Base-by-base conservation (phyloP, 2,113 vertebrate genomes). In the Pelecanus crispus region DNA sequence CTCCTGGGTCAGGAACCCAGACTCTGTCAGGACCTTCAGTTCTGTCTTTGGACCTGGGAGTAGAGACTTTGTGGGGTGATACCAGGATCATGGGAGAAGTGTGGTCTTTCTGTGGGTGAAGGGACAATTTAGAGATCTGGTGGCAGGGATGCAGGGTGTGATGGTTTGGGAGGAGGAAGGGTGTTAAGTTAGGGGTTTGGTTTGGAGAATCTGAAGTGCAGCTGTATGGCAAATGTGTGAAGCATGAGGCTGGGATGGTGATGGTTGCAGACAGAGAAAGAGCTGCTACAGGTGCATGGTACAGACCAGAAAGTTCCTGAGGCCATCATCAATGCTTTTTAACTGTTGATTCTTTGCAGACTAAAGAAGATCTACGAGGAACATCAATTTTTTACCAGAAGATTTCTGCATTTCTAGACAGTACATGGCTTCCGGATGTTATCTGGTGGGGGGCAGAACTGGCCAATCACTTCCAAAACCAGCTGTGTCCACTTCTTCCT, bases 391-490 rank as follows among this genome's bases (percentile, higher is more conserved):
- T 98, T 90, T 97, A 96, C 56, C 94, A 85, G 88, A 95, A 95
- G 25, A 75, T 96, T 47, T 94, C 89, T 88, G 95, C 62, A 16
- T 98, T 98, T 92, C 97, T 98, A 61, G 94, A 92, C 59, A 90
- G 92, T 50, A 97, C 92, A 0, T 61, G 92, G 28, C 97, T 98
- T 72, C 73, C 73, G 47, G 92, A 87, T n/a, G 75, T 98, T 66
- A 81, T 95, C 40, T 93, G 74, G 91, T 98, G 98, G 98, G 86
- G 72, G 15, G 92, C 86, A 77, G 93, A 97, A 52, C 96, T 98
- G 55, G 49, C 63, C 36, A 40, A n/a, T 62, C 19, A 29, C n/a
- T 93, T 98, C 81, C 94, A 91, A 82, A 82, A 90, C 16, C 96
- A 96, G 56, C 62, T 71, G 24, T 95, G 72, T 50, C 65, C 92